phyloP scores from a whole-genome alignment of 2,797 vertebrate genomes.

The Chelon labrosus region DNA sequence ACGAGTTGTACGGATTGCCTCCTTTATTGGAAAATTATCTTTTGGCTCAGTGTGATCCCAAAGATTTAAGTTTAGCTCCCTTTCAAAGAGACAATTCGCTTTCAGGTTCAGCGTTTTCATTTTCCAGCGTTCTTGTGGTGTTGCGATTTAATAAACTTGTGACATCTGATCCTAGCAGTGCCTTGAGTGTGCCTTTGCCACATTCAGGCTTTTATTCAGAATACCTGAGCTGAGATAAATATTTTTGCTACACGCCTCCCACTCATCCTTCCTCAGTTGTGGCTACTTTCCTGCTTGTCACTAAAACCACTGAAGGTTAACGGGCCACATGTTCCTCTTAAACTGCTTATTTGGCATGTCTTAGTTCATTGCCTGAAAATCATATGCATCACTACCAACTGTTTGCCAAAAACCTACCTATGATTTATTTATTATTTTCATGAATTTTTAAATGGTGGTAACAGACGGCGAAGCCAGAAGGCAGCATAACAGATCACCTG shows the following conservation, averaged over 20 bases:
- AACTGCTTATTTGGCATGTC: not conserved
- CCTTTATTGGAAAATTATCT: slow-evolving; percentile 46
- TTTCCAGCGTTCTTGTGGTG: slow-evolving; percentile 31
- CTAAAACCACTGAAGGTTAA: slow-evolving; percentile 24
- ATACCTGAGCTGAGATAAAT: slow-evolving; percentile 14
- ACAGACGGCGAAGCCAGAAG: not conserved
- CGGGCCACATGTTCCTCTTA: not conserved
- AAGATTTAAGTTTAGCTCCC: slow-evolving; percentile 18
- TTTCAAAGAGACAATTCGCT: slow-evolving; percentile 33
- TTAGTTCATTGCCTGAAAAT: not conserved
- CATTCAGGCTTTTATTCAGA: slow-evolving; percentile 24
- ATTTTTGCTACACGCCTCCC: not conserved
- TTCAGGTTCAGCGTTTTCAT: slow-evolving; percentile 27
- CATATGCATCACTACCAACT: not conserved
- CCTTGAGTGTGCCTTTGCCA: not conserved
- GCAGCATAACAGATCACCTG: not conserved
- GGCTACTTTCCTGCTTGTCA: slow-evolving; percentile 6
- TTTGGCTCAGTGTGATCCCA: slow-evolving; percentile 10
- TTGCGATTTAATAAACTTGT: slow-evolving; percentile 32
- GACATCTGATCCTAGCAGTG: slow-evolving; percentile 35
- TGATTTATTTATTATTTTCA: slow-evolving; percentile 8
- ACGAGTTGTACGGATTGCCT: slow-evolving; percentile 4
- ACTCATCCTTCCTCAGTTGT: too few relatives aligned
- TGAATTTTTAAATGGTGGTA: not conserved
- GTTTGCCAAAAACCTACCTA: not conserved